Conservation (phyloP, 2,113 vertebrate species). For the Percina caprodes region DNA sequence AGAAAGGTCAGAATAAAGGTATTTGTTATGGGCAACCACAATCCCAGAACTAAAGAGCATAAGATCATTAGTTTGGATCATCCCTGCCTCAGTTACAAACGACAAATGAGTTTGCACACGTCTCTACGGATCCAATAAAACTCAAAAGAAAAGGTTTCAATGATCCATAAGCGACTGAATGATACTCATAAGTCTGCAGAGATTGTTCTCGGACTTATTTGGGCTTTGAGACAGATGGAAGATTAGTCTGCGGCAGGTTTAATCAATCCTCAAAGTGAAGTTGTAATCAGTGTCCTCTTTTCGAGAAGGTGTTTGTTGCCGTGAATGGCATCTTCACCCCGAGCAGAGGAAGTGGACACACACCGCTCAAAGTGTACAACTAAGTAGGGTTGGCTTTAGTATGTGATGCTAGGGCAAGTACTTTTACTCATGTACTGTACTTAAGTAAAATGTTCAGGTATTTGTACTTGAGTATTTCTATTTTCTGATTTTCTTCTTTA, state of each 20-base stretch:
- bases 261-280: slow-evolving; percentile 10
- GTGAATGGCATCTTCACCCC: neutral
- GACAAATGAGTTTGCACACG: neutral
- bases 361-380: neutral
- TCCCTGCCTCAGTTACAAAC: neutral
- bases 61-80: neutral
- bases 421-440: neutral
- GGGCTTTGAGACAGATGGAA: slow-evolving; percentile 23
- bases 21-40: neutral
- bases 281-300: neutral
- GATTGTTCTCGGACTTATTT: slow-evolving; percentile 21
- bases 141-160: slow-evolving; percentile 5
- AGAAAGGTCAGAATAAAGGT: no score
- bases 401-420: neutral
- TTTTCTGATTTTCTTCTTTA: neutral
- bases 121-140: neutral
- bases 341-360: neutral
- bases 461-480: neutral
- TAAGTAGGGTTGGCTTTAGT: no score
- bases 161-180: neutral
- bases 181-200: slow-evolving; percentile 3
- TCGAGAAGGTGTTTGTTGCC: neutral
- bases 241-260: slow-evolving; percentile 4
- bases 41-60: neutral
- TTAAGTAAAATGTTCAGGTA: neutral